Evolutionary conservation across 2,888 invertebrate species (phyloP).

Genomic region (Trachelus stipa): DNA sequence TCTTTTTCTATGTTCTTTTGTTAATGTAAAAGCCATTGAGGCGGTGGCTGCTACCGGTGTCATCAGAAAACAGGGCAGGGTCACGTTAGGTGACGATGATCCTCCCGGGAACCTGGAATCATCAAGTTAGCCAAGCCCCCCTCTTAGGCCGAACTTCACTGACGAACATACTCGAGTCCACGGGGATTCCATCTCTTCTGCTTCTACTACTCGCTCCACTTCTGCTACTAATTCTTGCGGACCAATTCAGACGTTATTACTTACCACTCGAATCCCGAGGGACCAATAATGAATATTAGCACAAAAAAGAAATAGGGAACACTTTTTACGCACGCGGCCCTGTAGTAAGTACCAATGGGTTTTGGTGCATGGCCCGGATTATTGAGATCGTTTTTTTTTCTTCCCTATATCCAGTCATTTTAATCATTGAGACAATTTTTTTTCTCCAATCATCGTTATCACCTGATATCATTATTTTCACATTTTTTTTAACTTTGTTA

Average conservation of each 20-base stretch:
- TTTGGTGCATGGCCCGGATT: slow-evolving; percentile 58
- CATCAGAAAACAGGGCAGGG: slow-evolving; percentile 63
- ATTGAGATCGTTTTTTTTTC: slow-evolving; percentile 34
- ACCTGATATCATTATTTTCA: slow-evolving; percentile 1
- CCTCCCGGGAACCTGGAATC: slow-evolving; percentile 23
- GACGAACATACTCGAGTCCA: slow-evolving; percentile 1
- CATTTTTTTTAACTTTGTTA: too few species aligned
- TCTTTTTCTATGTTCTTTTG: slow-evolving; percentile 30
- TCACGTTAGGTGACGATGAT: slow-evolving; percentile 53
- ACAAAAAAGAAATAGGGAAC: too few species aligned
- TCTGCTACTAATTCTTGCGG: slow-evolving; percentile 18
- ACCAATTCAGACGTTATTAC: slow-evolving; percentile 4
- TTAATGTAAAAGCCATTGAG: slow-evolving; percentile 60
- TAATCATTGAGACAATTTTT: slow-evolving; percentile 33
- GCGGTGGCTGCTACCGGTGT: slow-evolving; percentile 65
- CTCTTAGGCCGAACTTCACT: too few species aligned
- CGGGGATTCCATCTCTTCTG: slow-evolving; percentile 36
- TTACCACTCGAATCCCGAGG: not conserved
- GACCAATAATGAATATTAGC: not conserved
- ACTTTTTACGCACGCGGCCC: slow-evolving; percentile 27
- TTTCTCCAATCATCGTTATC: slow-evolving; percentile 8
- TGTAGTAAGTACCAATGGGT: slow-evolving; percentile 62
- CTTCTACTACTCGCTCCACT: slow-evolving; percentile 20
- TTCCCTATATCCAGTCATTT: slow-evolving; percentile 8
- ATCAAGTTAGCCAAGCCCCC: not conserved